A percentile compares a stretch with the other conserved stretches of the same genome.
These are phyloP conservation scores for Cygnus olor DNA, from an alignment of 2,797 vertebrate genomes.

Conservation along the genomic window DNA sequence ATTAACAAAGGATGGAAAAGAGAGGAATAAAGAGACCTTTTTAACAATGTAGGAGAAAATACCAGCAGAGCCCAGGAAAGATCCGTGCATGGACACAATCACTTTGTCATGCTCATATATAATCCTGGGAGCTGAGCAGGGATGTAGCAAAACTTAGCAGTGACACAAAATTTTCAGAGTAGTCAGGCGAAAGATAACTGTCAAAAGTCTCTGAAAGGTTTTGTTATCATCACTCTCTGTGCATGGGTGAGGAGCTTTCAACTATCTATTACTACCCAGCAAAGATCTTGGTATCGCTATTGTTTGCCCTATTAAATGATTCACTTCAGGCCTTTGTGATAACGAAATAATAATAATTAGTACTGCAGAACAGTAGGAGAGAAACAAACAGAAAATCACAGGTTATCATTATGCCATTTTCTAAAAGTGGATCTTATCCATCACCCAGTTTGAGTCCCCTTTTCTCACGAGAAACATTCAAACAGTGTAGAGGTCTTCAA, in stretches of 20 bases:
- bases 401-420: not conserved
- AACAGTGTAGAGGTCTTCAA: not conserved
- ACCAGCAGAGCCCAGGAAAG: not conserved
- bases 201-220: not conserved
- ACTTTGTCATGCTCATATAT: not conserved
- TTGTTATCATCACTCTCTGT: not conserved
- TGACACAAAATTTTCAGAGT: not conserved
- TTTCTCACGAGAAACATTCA: not conserved
- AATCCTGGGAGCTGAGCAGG: not conserved
- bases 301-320: not conserved
- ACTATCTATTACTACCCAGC: not conserved
- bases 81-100: not conserved
- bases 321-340: not conserved
- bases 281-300: not conserved
- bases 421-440: not conserved
- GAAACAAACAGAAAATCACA: not conserved
- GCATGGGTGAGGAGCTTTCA: not conserved
- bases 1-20: not conserved
- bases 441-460: rapidly evolving
- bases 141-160: not conserved
- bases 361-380: not conserved
- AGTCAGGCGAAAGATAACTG: not conserved
- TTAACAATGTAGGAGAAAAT: not conserved
- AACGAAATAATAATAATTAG: not conserved
- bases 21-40: not conserved